Conservation (phyloP, 1,140 invertebrate genomes). For the Pomacea maculata region DNA sequence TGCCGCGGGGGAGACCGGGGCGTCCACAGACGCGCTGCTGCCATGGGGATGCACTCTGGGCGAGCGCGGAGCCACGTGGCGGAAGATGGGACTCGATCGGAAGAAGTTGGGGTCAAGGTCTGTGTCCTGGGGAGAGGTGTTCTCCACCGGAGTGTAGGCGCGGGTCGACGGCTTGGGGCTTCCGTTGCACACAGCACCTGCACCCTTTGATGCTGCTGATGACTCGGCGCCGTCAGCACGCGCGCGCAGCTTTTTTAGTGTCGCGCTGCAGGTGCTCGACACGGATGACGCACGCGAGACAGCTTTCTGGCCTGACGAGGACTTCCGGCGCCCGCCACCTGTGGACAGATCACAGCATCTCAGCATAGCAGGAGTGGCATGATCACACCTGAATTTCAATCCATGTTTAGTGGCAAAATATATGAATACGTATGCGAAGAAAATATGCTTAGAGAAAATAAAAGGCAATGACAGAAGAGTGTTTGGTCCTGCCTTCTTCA, state of each 20-base stretch:
- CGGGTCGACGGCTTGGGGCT: conserved; percentile 41
- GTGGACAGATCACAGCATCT: too few species aligned
- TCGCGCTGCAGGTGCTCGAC: conserved; percentile 41
- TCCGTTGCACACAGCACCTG: not conserved
- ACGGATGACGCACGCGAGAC: conserved; percentile 42
- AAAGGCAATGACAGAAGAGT: too few species aligned
- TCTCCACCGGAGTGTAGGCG: conserved; percentile 39
- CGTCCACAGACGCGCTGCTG: conserved; percentile 1
- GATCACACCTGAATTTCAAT: too few species aligned
- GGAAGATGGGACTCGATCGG: conserved; percentile 47
- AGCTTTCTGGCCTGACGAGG: conserved; percentile 7
- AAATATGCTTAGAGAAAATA: too few species aligned
- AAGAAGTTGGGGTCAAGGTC: conserved; percentile 43
- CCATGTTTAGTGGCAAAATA: too few species aligned
- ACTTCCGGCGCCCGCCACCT: conserved; percentile 9
- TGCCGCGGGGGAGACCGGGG: conserved; percentile 7
- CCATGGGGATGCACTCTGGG: conserved; percentile 36
- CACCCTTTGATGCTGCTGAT: not conserved
- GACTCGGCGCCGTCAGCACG: conserved; percentile 40
- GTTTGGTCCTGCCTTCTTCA: too few species aligned
- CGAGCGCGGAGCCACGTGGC: conserved; percentile 42
- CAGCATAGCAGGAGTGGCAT: too few species aligned
- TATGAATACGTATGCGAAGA: too few species aligned
- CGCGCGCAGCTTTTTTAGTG: conserved; percentile 31
- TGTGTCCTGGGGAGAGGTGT: conserved; percentile 30